Percentiles rank a stretch among this genome's conserved stretches.
These are phyloP conservation scores for Monomorium pharaonis DNA, from an alignment of 1,140 invertebrate species.

Conservation along the genomic window DNA sequence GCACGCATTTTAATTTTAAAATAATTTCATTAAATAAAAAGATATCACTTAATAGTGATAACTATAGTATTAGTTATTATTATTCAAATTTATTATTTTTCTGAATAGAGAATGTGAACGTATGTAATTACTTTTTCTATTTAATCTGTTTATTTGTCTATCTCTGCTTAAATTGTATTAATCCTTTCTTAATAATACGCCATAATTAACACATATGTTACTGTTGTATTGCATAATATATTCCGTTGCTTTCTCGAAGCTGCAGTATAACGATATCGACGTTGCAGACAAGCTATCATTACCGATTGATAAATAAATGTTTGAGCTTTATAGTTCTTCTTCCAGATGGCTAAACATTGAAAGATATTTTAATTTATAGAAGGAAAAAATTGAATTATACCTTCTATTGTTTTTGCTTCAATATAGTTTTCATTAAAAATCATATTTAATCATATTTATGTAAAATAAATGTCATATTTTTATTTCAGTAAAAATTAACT, in stretches of 20 bases:
- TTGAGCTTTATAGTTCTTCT: background rate
- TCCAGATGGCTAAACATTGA: slow-evolving; percentile 3
- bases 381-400: background rate
- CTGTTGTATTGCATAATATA: background rate
- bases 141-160: too few relatives aligned
- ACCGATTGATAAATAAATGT: slow-evolving; percentile 34
- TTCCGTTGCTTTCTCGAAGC: background rate
- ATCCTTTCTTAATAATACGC: background rate
- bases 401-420: background rate
- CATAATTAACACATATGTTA: background rate
- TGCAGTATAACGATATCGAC: background rate
- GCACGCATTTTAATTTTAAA: background rate
- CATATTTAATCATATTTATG: background rate
- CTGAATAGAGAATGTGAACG: background rate
- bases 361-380: background rate
- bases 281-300: background rate
- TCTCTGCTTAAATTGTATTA: too few relatives aligned
- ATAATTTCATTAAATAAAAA: background rate
- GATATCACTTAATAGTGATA: too few relatives aligned
- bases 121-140: background rate
- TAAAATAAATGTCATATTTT: background rate
- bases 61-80: background rate
- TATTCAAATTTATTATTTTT: background rate
- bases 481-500: background rate
- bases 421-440: background rate